Evolutionary conservation across 2,888 invertebrate species (phyloP).

Genomic region (Drosophila tanythrix): DNA sequence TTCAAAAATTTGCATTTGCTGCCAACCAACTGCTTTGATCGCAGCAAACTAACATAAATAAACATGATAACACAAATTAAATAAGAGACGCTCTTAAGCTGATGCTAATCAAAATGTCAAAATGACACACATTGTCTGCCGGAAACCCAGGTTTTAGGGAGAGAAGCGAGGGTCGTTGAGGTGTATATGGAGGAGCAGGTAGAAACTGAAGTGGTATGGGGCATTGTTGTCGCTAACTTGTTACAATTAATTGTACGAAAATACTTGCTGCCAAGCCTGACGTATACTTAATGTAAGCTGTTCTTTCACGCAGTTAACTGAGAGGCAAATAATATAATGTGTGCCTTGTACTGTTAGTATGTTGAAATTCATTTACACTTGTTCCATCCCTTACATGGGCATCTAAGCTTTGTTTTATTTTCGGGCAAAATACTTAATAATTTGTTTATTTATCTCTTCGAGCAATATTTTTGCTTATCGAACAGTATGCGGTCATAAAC

Average conservation of each 20-base stretch:
- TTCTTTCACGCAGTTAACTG: not conserved
- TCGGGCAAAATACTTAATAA: not conserved
- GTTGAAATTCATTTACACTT: no score
- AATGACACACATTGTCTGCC: constrained; percentile 40
- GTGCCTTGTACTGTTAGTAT: not conserved
- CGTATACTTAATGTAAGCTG: constrained; percentile 52
- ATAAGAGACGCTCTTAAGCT: constrained; percentile 61
- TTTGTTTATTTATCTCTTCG: not conserved
- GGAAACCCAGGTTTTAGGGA: not conserved
- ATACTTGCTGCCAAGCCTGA: constrained; percentile 37
- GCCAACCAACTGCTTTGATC: constrained; percentile 44
- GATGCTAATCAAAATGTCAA: constrained; percentile 50
- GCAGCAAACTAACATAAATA: constrained; percentile 46
- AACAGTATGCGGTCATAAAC: not conserved
- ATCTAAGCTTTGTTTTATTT: not conserved
- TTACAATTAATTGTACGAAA: constrained; percentile 21
- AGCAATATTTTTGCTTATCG: not conserved
- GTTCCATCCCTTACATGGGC: not conserved
- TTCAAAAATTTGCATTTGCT: constrained; percentile 49
- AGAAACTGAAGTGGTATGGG: not conserved
- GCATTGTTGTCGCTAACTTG: constrained; percentile 50
- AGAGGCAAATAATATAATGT: not conserved
- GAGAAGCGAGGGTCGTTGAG: not conserved
- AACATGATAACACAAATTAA: constrained; percentile 63
- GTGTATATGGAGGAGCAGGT: not conserved